These are phyloP conservation scores for Leucophenga varia DNA, from an alignment of 1,140 invertebrate species.

Conservation along the genomic window DNA sequence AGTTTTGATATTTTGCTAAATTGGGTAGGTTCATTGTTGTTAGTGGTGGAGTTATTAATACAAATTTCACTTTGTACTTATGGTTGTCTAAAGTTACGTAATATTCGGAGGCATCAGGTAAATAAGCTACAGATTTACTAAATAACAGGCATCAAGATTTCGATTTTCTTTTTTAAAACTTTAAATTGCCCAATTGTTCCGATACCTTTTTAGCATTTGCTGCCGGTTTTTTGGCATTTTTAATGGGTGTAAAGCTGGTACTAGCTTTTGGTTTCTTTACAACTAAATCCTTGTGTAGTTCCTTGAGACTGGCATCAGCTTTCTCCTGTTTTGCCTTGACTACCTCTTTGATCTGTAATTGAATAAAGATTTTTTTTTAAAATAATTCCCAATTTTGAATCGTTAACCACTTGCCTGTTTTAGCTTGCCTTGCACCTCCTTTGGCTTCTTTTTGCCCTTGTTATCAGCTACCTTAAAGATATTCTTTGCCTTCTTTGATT, in stretches of 20 bases:
- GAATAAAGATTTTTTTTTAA: neutral
- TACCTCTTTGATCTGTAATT: conserved; percentile 40
- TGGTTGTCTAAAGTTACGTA: too few species aligned
- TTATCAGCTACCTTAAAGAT: conserved; percentile 41
- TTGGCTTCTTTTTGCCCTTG: conserved; percentile 53
- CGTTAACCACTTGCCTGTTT: conserved; percentile 51
- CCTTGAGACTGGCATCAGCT: conserved; percentile 43
- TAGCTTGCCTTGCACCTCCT: conserved; percentile 53
- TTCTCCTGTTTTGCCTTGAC: conserved; percentile 52
- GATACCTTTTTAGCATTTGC: conserved; percentile 43
- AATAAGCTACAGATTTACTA: too few species aligned
- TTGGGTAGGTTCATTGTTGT: too few species aligned
- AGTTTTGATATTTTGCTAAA: too few species aligned
- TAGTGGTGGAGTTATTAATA: too few species aligned
- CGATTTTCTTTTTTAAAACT: conserved; percentile 32
- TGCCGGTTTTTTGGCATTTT: conserved; percentile 37
- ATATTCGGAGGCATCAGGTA: too few species aligned
- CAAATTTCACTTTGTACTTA: too few species aligned
- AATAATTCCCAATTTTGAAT: too few species aligned
- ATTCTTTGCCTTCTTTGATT: conserved; percentile 48
- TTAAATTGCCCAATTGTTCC: conserved; percentile 43
- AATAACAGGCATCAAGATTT: too few species aligned
- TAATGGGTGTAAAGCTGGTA: conserved; percentile 24
- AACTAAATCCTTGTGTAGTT: conserved; percentile 49
- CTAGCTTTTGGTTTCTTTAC: conserved; percentile 44